Evolutionary conservation across 2,113 vertebrate species (phyloP).

Genomic region (Girardinichthys multiradiatus): DNA sequence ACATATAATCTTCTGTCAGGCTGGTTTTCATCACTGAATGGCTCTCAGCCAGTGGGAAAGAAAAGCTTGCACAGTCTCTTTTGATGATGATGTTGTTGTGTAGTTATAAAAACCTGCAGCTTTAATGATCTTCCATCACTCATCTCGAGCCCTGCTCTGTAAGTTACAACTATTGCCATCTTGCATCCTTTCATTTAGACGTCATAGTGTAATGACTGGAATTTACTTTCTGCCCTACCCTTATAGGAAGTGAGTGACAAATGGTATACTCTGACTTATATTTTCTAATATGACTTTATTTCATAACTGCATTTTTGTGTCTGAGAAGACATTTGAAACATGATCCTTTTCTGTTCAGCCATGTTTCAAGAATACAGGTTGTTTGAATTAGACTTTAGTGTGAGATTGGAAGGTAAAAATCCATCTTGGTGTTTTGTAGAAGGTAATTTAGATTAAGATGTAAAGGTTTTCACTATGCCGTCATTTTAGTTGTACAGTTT

Average conservation of each 20-base stretch:
- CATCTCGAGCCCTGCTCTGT: conserved; percentile 14
- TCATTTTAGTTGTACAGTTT: no score
- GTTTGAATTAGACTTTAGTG: no score
- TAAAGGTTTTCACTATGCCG: no score
- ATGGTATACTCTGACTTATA: background rate
- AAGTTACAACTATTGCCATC: conserved; percentile 35
- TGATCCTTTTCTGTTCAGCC: no score
- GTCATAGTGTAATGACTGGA: conserved; percentile 7
- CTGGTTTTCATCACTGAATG: conserved; percentile 55
- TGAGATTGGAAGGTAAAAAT: no score
- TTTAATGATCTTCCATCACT: conserved; percentile 57
- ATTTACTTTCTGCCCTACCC: conserved; percentile 13
- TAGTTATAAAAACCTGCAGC: conserved; percentile 35
- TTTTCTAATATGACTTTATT: background rate
- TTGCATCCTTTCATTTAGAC: conserved; percentile 11
- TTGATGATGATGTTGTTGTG: conserved; percentile 54
- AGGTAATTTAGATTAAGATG: no score
- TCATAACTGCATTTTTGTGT: background rate
- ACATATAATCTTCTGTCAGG: conserved; percentile 27
- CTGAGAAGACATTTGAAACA: no score
- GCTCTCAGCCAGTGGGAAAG: conserved; percentile 32
- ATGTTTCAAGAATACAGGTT: no score
- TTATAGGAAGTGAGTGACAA: background rate
- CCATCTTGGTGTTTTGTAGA: no score
- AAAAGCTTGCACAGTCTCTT: conserved; percentile 39